A percentile compares a stretch with the other conserved stretches of the same genome.
Conservation (phyloP, 2,797 vertebrate species). For the Liasis olivaceus region DNA sequence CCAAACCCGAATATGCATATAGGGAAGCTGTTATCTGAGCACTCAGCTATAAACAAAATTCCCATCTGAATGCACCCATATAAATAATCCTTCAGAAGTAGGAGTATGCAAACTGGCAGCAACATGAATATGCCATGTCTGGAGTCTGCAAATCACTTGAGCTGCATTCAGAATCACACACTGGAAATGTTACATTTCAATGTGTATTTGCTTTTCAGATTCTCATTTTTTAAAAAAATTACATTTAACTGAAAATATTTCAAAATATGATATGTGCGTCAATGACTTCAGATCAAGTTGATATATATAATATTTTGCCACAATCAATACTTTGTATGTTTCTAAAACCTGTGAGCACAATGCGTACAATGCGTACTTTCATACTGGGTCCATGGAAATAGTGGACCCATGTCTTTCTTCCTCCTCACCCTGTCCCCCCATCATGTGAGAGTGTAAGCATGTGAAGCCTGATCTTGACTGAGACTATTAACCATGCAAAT, state of each 20-base stretch:
- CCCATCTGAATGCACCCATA: not conserved
- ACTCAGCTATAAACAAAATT: not conserved
- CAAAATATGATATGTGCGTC: not conserved
- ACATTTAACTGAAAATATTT: not conserved
- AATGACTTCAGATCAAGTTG: not conserved
- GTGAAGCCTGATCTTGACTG: not conserved
- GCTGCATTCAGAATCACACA: not conserved
- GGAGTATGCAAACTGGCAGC: not conserved
- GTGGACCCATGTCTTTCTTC: not conserved
- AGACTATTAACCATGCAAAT: not conserved
- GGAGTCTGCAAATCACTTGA: not conserved
- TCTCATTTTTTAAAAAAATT: not conserved
- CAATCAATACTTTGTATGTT: not conserved
- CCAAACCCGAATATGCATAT: not conserved
- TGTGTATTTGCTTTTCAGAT: not conserved
- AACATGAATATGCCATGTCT: not conserved
- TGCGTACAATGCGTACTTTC: not conserved
- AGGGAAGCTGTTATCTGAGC: not conserved
- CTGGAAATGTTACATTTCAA: not conserved
- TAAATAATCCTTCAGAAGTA: conserved; percentile 14
- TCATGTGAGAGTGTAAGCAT: not conserved
- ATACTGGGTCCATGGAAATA: not conserved
- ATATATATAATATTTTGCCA: not conserved
- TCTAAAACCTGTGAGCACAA: not conserved
- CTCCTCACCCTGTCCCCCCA: not conserved